Conservation (phyloP, 2,797 vertebrate genomes). For the Peromyscus eremicus region DNA sequence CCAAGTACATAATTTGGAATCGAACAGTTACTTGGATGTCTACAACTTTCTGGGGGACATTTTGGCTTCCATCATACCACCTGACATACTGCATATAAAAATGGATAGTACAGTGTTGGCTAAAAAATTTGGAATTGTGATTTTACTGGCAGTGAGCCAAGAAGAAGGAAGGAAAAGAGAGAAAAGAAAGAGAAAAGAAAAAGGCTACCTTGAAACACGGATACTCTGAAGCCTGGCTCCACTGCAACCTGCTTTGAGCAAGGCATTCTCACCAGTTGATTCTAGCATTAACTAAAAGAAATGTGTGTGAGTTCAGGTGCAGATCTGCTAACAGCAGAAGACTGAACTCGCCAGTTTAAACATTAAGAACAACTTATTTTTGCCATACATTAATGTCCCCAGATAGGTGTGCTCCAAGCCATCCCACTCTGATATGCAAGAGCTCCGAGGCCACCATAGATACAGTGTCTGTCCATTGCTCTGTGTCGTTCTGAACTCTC, state of each 20-base stretch:
- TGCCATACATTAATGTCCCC: neutral
- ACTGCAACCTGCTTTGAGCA: neutral
- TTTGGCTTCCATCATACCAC: neutral
- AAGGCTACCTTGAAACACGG: neutral
- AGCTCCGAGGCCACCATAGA: neutral
- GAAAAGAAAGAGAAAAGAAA: neutral
- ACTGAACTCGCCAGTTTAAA: neutral
- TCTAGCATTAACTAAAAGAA: neutral
- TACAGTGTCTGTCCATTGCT: neutral
- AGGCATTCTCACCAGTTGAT: neutral
- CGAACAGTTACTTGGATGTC: neutral
- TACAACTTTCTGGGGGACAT: neutral
- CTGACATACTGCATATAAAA: neutral
- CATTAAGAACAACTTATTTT: neutral
- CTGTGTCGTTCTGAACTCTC: neutral
- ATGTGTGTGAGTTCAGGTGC: neutral
- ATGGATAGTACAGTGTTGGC: neutral
- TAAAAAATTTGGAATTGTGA: constrained; percentile 31
- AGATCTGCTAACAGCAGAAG: neutral
- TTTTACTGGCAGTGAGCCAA: constrained; percentile 4
- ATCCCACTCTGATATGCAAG: neutral
- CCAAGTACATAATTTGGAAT: constrained; percentile 14
- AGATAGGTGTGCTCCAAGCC: too few species aligned
- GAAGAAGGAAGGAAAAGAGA: neutral
- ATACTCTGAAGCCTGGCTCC: neutral